Conservation (phyloP, 1,140 invertebrate genomes). For the Magallana ariakensis region DNA sequence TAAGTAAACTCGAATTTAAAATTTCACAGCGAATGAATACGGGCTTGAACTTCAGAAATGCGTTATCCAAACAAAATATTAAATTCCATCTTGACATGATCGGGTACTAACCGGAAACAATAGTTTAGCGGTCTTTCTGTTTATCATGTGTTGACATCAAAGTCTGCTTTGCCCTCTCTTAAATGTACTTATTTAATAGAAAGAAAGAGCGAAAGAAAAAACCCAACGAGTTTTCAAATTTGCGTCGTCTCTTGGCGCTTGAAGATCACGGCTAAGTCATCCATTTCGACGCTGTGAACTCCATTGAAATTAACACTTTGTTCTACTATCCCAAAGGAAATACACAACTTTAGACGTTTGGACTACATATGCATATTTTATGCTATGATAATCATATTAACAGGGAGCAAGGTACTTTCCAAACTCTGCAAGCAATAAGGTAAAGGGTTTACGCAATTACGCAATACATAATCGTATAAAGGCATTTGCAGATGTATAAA, state of each 20-base stretch:
- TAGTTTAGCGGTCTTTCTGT: neutral
- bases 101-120: neutral
- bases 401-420: neutral
- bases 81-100: slow-evolving; percentile 33
- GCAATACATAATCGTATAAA: neutral
- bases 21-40: neutral
- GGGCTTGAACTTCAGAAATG: neutral
- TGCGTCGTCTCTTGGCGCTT: too few relatives aligned
- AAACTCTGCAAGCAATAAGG: neutral
- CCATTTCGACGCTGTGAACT: too few relatives aligned
- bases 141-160: neutral
- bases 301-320: neutral
- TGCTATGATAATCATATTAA: slow-evolving; percentile 23
- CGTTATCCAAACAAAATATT: slow-evolving; percentile 22
- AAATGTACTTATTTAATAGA: neutral
- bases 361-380: slow-evolving; percentile 25
- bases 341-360: neutral
- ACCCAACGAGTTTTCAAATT: too few relatives aligned
- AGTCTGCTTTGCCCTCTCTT: neutral
- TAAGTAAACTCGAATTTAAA: neutral
- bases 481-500: neutral
- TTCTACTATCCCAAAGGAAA: neutral
- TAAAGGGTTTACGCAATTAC: neutral
- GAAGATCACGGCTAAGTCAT: too few relatives aligned
- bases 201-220: too few relatives aligned